Conservation (phyloP, 2,888 invertebrate species). For the Ferrisia virgata region DNA sequence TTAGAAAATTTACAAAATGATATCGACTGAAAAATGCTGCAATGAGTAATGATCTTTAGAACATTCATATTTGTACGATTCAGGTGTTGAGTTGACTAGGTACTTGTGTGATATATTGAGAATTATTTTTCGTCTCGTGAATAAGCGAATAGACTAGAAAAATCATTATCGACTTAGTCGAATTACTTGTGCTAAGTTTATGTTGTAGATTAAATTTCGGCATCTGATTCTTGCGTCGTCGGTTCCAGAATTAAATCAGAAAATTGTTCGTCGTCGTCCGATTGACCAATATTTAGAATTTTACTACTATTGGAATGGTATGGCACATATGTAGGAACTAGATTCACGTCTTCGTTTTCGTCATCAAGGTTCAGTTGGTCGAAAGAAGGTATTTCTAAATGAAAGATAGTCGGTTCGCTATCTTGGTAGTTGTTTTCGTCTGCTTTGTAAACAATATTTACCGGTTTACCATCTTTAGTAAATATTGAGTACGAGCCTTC, state of each 20-base stretch:
- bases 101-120: no score
- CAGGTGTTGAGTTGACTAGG: no score
- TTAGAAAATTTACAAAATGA: no score
- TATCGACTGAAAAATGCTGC: no score
- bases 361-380: background rate
- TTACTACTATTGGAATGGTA: background rate
- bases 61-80: no score
- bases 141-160: background rate
- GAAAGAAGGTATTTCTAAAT: background rate
- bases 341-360: background rate
- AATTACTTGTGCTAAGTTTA: background rate
- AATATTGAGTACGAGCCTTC: conserved; percentile 38
- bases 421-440: conserved; percentile 2
- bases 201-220: background rate
- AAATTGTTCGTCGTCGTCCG: background rate
- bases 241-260: background rate
- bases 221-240: background rate
- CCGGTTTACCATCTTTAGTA: conserved; percentile 33
- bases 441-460: conserved; percentile 31
- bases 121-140: no score
- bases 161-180: background rate
- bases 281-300: background rate
- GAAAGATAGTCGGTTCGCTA: background rate
- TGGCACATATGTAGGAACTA: background rate
- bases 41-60: no score